Conservation (phyloP, 2,113 vertebrate genomes). For the Aspidoscelis tigris region DNA sequence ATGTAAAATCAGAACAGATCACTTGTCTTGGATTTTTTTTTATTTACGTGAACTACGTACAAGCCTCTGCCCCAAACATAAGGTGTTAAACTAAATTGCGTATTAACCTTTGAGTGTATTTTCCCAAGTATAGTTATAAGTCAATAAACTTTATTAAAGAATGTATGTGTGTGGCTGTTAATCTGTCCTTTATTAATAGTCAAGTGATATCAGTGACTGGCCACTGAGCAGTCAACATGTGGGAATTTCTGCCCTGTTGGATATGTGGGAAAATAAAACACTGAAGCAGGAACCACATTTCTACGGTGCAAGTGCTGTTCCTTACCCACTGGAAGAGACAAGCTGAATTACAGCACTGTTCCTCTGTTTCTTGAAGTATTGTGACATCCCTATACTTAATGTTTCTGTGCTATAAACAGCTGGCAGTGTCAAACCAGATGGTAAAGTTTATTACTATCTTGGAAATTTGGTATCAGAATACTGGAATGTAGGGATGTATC, state of each 20-base stretch:
- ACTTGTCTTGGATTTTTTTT: slow-evolving; percentile 59
- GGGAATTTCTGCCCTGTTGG: background rate
- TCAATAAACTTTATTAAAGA: slow-evolving; percentile 83
- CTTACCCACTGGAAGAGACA: background rate
- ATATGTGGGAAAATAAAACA: background rate
- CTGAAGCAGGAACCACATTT: background rate
- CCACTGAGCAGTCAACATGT: background rate
- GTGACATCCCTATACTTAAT: background rate
- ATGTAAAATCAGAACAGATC: slow-evolving; percentile 75
- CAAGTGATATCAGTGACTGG: background rate
- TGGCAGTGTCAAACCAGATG: background rate
- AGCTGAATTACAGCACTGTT: background rate
- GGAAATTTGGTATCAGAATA: too few species aligned
- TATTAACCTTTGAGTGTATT: slow-evolving; percentile 82
- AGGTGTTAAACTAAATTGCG: slow-evolving; percentile 78
- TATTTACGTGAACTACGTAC: slow-evolving; percentile 76
- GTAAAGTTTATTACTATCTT: background rate
- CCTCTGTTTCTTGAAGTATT: background rate
- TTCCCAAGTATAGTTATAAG: slow-evolving; percentile 81
- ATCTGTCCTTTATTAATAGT: slow-evolving; percentile 51
- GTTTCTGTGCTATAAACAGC: background rate
- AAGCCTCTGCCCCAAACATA: slow-evolving; percentile 76
- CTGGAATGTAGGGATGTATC: too few species aligned
- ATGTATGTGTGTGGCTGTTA: slow-evolving; percentile 46
- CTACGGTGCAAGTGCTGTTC: background rate